Percentiles rank a stretch among this genome's conserved stretches.
These are phyloP conservation scores for Aix galericulata DNA, from an alignment of 2,113 vertebrate genomes.

Conservation along the genomic window DNA sequence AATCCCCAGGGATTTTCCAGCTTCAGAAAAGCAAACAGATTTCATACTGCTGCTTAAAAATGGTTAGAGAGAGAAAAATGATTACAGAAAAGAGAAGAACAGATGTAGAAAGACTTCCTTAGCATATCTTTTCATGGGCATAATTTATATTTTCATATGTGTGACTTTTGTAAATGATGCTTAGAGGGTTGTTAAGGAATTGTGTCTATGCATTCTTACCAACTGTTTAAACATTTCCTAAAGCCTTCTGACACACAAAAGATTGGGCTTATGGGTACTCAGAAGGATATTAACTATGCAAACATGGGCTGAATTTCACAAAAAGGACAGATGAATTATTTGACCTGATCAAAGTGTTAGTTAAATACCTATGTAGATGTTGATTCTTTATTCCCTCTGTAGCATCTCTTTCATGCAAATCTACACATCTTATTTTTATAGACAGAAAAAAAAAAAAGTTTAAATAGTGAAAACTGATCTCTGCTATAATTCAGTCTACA, in stretches of 20 bases:
- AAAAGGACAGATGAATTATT: neutral
- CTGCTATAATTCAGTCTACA: neutral
- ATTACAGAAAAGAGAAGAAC: neutral
- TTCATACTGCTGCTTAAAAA: neutral
- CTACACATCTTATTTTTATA: neutral
- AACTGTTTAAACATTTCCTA: slow-evolving; percentile 16
- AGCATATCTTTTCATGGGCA: neutral
- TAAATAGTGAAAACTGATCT: neutral
- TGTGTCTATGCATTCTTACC: neutral
- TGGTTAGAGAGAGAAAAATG: neutral
- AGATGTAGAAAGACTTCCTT: neutral
- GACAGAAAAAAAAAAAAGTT: neutral
- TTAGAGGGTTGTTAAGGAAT: neutral
- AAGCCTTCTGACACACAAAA: neutral
- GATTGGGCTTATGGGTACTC: neutral
- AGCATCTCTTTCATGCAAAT: neutral
- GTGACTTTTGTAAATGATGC: neutral
- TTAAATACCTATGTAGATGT: neutral
- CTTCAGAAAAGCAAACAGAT: neutral
- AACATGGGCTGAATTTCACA: slow-evolving; percentile 22
- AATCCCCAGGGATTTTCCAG: neutral
- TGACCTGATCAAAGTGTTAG: slow-evolving; percentile 9
- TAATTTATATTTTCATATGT: neutral
- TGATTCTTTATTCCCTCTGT: neutral
- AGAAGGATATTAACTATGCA: neutral